These are phyloP conservation scores for Halocynthia aurantium DNA, from an alignment of 23 tunicate genomes.

Conservation along the genomic window DNA sequence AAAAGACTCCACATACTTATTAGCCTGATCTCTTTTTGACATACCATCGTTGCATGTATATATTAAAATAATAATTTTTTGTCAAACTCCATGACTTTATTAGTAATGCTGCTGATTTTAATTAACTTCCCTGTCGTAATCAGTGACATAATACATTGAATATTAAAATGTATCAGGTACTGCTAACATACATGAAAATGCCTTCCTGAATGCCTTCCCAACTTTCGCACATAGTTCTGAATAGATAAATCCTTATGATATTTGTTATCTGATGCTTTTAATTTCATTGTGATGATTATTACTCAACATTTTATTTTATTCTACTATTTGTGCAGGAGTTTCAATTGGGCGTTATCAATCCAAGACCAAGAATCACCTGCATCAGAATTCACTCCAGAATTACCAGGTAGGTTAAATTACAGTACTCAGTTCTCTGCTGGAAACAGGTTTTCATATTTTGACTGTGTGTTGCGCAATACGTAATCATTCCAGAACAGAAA, in stretches of 20 bases:
- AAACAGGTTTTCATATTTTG: not conserved
- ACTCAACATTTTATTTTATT: not conserved
- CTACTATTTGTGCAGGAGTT: constrained; percentile 35
- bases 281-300: not conserved
- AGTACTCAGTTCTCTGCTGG: not conserved
- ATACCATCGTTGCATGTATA: no score
- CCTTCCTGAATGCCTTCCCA: no score
- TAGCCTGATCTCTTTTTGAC: no score
- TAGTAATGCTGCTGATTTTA: no score
- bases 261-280: not conserved
- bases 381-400: constrained; percentile 29
- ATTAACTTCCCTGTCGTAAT: no score
- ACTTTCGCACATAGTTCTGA: not conserved
- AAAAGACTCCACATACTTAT: no score
- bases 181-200: no score
- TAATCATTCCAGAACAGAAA: no score
- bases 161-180: no score
- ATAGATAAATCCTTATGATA: not conserved
- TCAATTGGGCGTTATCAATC: constrained; percentile 77
- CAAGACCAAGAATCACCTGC: constrained; percentile 24
- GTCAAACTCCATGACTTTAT: no score
- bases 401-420: constrained; percentile 35
- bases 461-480: not conserved
- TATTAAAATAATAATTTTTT: no score
- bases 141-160: no score